Evolutionary conservation across 2,113 vertebrate species (phyloP).

Genomic region (Scomber japonicus): DNA sequence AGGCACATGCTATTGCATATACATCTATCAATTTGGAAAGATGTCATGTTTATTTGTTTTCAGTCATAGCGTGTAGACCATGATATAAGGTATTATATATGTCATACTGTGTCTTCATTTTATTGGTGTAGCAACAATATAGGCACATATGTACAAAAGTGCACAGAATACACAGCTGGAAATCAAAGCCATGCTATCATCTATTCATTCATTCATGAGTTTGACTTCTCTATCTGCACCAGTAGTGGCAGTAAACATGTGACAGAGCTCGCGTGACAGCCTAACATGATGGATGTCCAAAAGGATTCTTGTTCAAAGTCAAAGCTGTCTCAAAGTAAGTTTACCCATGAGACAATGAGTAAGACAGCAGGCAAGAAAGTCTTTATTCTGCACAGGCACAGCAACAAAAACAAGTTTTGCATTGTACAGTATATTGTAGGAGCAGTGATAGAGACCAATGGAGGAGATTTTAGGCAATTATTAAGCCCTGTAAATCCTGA

Average conservation of each 20-base stretch:
- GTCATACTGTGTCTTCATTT: neutral
- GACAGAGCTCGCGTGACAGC: neutral
- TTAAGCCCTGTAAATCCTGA: no score
- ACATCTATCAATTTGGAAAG: no score
- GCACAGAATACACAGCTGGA: neutral
- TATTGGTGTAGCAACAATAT: neutral
- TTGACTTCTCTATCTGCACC: constrained; percentile 5
- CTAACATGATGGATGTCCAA: constrained; percentile 2
- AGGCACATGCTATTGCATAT: no score
- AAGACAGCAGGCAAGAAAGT: neutral
- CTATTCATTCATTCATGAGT: constrained; percentile 1
- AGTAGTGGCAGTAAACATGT: constrained; percentile 19
- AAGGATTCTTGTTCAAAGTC: constrained; percentile 14
- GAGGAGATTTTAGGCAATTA: neutral
- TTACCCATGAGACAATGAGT: constrained; percentile 16
- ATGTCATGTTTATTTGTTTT: no score
- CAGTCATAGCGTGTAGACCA: no score
- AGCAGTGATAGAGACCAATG: neutral
- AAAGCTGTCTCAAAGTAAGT: constrained; percentile 3
- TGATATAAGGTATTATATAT: neutral
- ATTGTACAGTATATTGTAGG: neutral
- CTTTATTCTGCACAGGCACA: neutral
- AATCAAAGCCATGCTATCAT: neutral
- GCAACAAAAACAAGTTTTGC: neutral
- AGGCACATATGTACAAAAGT: neutral